Conservation (phyloP, 2,888 invertebrate species). For the Volucella inanis region DNA sequence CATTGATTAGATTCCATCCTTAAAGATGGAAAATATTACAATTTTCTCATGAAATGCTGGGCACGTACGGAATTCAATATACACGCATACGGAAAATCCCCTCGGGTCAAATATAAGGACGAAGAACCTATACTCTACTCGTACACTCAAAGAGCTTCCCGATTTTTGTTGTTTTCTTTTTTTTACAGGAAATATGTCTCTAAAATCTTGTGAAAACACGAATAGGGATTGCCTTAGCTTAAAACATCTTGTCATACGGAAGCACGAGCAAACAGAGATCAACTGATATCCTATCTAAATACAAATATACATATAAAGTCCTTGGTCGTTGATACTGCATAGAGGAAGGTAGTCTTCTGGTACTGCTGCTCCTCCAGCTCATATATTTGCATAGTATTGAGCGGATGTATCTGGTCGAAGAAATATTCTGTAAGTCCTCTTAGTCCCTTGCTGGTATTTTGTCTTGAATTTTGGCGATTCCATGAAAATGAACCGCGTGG, state of each 20-base stretch:
- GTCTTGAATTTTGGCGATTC: background rate
- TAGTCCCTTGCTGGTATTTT: background rate
- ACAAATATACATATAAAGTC: conserved; percentile 20
- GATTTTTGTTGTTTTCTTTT: conserved; percentile 19
- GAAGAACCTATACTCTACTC: conserved; percentile 5
- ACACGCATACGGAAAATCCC: conserved; percentile 51
- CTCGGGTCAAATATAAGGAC: conserved; percentile 36
- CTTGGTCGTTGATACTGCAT: background rate
- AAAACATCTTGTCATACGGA: conserved; percentile 6
- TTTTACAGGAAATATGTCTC: conserved; percentile 38
- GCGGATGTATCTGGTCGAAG: conserved; percentile 15
- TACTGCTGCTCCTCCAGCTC: background rate
- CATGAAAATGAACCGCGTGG: conserved; percentile 12
- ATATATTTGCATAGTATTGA: conserved; percentile 49
- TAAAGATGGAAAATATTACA: conserved; percentile 50
- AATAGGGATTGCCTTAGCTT: conserved; percentile 22
- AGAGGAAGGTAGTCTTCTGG: background rate
- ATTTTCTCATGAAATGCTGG: conserved; percentile 56
- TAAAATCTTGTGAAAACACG: conserved; percentile 37
- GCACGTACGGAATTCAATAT: conserved; percentile 70
- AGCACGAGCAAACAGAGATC: conserved; percentile 36
- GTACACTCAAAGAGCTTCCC: background rate
- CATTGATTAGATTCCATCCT: conserved; percentile 69
- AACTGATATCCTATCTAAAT: conserved; percentile 50
- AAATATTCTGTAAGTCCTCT: background rate